A percentile compares a stretch with the other conserved stretches of the same genome.
phyloP scores from a whole-genome alignment of 1,140 invertebrate genomes.

The Drosophila grimshawi region DNA sequence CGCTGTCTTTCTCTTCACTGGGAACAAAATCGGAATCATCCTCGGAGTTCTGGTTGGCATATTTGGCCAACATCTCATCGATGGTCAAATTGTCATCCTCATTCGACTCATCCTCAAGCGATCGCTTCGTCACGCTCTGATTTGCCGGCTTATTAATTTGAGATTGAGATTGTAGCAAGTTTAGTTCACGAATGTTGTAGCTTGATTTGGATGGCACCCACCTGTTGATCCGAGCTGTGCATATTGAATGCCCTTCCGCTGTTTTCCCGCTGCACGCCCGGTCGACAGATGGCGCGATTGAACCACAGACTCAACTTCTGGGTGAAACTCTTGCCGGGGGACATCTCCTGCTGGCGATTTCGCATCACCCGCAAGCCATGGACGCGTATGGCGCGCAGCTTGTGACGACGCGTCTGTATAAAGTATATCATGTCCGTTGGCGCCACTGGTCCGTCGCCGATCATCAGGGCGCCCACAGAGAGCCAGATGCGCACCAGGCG shows the following conservation, averaged over 20 bases:
- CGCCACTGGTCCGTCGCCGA: conserved; percentile 69
- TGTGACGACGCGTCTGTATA: conserved; percentile 75
- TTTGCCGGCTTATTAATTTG: conserved; percentile 3
- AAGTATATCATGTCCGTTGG: conserved; percentile 73
- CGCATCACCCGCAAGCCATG: conserved; percentile 64
- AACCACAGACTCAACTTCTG: conserved; percentile 59
- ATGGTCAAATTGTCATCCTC: conserved; percentile 60
- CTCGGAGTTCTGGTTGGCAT: conserved; percentile 74
- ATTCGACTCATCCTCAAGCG: conserved; percentile 51
- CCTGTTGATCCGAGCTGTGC: conserved; percentile 26
- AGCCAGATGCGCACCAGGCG: conserved; percentile 72
- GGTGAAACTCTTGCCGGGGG: conserved; percentile 30
- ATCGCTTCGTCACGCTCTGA: conserved; percentile 51
- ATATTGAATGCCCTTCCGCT: conserved; percentile 33
- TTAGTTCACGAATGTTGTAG: not conserved
- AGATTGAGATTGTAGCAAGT: not conserved
- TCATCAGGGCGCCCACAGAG: conserved; percentile 70
- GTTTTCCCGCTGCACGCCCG: conserved; percentile 54
- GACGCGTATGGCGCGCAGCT: conserved; percentile 70
- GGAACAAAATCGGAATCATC: conserved; percentile 80
- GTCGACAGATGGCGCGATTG: conserved; percentile 66
- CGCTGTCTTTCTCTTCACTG: conserved; percentile 41
- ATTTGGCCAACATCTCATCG: conserved; percentile 72
- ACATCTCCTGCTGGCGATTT: conserved; percentile 43
- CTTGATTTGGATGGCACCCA: conserved; percentile 4